Conservation (phyloP, 2,797 vertebrate genomes). For the Myripristis murdjan region DNA sequence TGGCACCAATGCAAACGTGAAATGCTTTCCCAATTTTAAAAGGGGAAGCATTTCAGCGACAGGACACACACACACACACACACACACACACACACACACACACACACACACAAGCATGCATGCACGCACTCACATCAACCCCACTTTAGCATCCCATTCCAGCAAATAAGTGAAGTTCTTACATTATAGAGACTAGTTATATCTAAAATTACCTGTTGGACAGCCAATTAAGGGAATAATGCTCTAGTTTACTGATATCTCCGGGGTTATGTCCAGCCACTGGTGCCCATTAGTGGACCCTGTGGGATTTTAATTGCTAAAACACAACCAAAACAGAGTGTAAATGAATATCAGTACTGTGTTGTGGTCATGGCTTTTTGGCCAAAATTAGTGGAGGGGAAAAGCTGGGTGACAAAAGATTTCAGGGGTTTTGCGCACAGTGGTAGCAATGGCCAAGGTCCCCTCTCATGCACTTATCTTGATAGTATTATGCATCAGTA, state of each 20-base stretch:
- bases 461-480: conserved; percentile 12
- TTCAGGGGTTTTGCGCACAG: conserved; percentile 12
- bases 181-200: conserved; percentile 50
- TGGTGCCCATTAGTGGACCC: conserved; percentile 44
- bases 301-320: conserved; percentile 70
- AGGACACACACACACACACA: no score
- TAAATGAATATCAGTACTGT: conserved; percentile 59
- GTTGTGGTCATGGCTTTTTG: conserved; percentile 49
- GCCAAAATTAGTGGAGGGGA: conserved; percentile 52
- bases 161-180: conserved; percentile 32
- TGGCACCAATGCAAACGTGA: no score
- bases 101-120: no score
- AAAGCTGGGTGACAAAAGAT: conserved; percentile 34
- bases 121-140: conserved; percentile 1
- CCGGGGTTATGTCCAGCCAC: conserved; percentile 13
- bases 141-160: conserved; percentile 39
- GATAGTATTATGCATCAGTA: neutral
- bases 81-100: neutral
- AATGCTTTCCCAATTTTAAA: no score
- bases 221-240: conserved; percentile 69
- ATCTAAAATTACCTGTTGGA: conserved; percentile 56
- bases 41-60: no score
- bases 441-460: no score
- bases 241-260: conserved; percentile 50
- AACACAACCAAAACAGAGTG: conserved; percentile 45